Evolutionary conservation across 2,888 invertebrate genomes (phyloP), one percentile per base, ranked within the genome.

Genomic region (Platycnemis pennipes): DNA sequence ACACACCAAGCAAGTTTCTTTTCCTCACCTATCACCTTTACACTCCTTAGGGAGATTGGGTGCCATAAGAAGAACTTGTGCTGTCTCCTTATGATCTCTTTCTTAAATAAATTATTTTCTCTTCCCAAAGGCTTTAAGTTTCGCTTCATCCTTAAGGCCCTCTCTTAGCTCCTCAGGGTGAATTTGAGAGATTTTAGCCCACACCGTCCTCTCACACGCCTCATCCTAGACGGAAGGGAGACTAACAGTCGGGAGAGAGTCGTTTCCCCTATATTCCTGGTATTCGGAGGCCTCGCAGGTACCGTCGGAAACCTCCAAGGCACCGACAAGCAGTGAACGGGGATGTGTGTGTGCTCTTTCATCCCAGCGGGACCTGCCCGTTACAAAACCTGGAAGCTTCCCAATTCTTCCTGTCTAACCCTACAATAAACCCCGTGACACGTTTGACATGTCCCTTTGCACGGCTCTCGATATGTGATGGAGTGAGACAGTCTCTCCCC

Each of bases 361-460:
- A 22, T 44, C 87, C 46, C 87, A 44, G 22, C 1, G 87, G 87
- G 87, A 87, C n/a, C n/a, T 87, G 45, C 87, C 87, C 44, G 87
- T 87, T 87, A 87, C 44, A 87, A 44, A 46, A 22, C 44, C n/a
- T 13, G 87, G 87, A n/a, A 87, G 87, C 46, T 45, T 87, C 77
- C 87, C 87, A 87, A 46, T 87, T 44, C 87, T n/a, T 87, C n/a
- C 87, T 45, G 87, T 87, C 87, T 87, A 45, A 46, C 87, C 45
- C 44, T 87, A 87, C 31, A 87, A 87, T 87, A 87, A 87, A 87
- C 45, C 87, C 46, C 87, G 13, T 46, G 87, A 87, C 45, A 87
- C 26, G 45, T 46, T 87, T 87, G 45, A 87, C 87, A 46, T 45
- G 87, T 46, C 46, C 46, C 87, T 45, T 87, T 46, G 45, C 44